These are phyloP conservation scores for Drosophila flavopinicola DNA, from an alignment of 2,888 invertebrate genomes.

Conservation along the genomic window DNA sequence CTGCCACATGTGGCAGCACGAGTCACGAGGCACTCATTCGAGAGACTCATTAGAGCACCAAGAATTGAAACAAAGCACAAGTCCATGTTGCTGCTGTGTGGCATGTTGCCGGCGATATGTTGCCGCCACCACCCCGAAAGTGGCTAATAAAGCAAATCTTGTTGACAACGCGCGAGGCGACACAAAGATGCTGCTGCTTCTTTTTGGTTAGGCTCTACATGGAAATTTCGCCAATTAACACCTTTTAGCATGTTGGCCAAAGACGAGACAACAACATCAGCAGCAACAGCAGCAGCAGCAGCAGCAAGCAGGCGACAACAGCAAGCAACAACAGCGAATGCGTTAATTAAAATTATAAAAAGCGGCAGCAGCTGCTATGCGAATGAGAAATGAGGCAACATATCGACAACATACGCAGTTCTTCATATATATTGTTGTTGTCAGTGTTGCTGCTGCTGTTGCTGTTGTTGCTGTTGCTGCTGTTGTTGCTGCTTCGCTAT, in stretches of 20 bases:
- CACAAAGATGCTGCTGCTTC: constrained; percentile 53
- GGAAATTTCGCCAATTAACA: constrained; percentile 84
- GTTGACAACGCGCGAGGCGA: constrained; percentile 81
- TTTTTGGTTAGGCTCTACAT: constrained; percentile 77
- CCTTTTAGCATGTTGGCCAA: constrained; percentile 82
- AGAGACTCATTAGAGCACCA: constrained; percentile 67
- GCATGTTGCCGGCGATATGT: constrained; percentile 65
- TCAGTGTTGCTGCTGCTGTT: constrained; percentile 21
- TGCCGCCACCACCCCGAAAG: constrained; percentile 83
- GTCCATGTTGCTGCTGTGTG: constrained; percentile 58
- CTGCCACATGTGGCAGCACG: constrained; percentile 36
- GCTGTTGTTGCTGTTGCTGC: constrained; percentile 1
- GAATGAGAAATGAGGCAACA: constrained; percentile 69
- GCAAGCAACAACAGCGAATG: constrained; percentile 54
- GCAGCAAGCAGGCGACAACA: constrained; percentile 54
- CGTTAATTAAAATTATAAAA: constrained; percentile 73
- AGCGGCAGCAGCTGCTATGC: constrained; percentile 49
- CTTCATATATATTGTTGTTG: constrained; percentile 35
- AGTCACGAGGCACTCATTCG: constrained; percentile 4
- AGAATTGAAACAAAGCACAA: constrained; percentile 46
- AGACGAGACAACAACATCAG: constrained; percentile 63
- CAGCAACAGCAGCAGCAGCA: constrained; percentile 35
- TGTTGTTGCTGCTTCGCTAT: constrained; percentile 58
- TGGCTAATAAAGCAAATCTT: constrained; percentile 84
- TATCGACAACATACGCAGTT: constrained; percentile 47